Evolutionary conservation across 1,140 invertebrate species (phyloP), one percentile per base, ranked within the genome.

Genomic region (Theocolax elegans): DNA sequence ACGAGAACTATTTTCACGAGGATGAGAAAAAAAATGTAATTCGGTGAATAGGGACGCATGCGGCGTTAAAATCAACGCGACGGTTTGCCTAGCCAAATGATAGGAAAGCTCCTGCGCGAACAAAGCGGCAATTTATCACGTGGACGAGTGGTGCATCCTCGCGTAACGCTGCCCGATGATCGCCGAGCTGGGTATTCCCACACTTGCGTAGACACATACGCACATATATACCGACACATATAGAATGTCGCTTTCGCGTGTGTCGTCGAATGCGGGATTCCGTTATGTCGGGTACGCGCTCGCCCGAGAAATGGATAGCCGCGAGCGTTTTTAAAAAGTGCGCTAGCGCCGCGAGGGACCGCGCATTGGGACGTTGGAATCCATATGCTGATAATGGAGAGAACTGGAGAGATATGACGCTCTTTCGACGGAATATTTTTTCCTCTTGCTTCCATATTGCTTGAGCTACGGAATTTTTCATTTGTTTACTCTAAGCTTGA

Each of bases 81-180:
- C n/a, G 44, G 35, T n/a, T 25, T 27, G 29, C 13, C 59, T 63
- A 70, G 67, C 25, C 40, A 70, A 70, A 70, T 71, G 66, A 65
- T 65, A 71, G 62, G 19, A 53, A 38, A 53, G 31, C 31, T 63
- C 25, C 21, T 63, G 64, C 65, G 53, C 74, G 76, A 72, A 78
- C 70, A 77, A 79, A 79, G 76, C 77, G 70, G 58, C 74, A 69
- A 78, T 79, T 78, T 76, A 78, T 79, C 77, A 79, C 71, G 62
- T 58, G 71, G 9, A 9, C 35, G 40, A 65, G 27, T 31, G 40
- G 54, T 42, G 69, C 68, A 76, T 78, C 72, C 72, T 74, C 65
- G 76, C 66, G 71, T 67, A 75, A 74, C 62, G 66, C 25, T 49
- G 48, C 27, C 17, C 27, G 9, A 2, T 23, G 23, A 46, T 23